Evolutionary conservation across 2,113 vertebrate genomes (phyloP), one percentile per base, ranked within the genome.

Genomic region (Pedionomus torquatus): DNA sequence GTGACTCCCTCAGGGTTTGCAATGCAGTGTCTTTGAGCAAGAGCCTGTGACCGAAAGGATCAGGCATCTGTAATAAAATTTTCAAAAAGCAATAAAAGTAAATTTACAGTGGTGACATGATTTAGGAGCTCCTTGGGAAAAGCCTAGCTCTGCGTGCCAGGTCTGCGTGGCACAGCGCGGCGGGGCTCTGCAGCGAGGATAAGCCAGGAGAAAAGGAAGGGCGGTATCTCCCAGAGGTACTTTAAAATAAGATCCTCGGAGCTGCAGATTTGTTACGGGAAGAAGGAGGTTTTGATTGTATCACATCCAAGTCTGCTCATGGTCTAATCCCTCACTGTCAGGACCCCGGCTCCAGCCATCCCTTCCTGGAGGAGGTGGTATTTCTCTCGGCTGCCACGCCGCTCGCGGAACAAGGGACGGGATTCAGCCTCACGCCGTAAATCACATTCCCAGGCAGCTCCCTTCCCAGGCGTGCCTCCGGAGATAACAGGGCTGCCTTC

Each of bases 241-340:
- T 89, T 87, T 87, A 89, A 95, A 96, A 78, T 37, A 61, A 95
- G 89, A 93, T 94, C 80, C 52, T 95, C 18, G 0, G 31, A 75
- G 77, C 77, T 92, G 91, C 57, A 82, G 86, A 92, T 82, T 85
- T 84, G 52, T 95, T 75, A 93, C 4, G 11, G 94, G 89, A 93
- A 95, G 76, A 94, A 83, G 70, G 86, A 93, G 89, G 77, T 93
- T 97, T 97, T 92, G 81, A 65, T 93, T 93, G 89, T 95, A 93
- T 79, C 83, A 13, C 57, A 85, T 95, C 92, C 95, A 95, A 95
- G 74, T 24, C 74, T 76, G 65, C 60, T 76, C 15, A 4, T 33
- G 65, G 77, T n/a, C 90, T 87, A 89, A 86, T 96, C 83, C 88
- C 60, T 83, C 83, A 55, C 82, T 70, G 83, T 86, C 93, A 89